These are phyloP conservation scores for Drosophila cognata DNA, from an alignment of 2,888 invertebrate species.

Conservation along the genomic window DNA sequence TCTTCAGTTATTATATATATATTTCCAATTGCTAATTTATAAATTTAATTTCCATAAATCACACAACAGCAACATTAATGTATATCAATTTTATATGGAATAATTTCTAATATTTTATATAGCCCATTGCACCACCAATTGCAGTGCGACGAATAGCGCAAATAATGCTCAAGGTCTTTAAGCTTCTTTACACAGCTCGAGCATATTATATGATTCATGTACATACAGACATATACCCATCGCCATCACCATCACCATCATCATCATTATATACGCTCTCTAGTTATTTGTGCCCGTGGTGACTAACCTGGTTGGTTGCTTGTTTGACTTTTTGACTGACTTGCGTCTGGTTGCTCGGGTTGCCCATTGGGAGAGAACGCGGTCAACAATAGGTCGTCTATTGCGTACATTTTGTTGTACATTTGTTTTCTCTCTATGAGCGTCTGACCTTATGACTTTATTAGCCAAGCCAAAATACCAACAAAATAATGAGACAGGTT, in stretches of 20 bases:
- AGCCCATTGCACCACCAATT: neutral
- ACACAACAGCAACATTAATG: neutral
- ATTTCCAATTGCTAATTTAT: neutral
- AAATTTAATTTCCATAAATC: neutral
- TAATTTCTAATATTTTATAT: neutral
- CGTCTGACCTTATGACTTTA: conserved; percentile 64
- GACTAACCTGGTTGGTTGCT: conserved; percentile 7
- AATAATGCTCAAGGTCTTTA: neutral
- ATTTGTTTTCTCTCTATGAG: conserved; percentile 30
- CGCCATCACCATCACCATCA: neutral
- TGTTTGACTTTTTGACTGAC: conserved; percentile 4
- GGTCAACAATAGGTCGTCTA: conserved; percentile 48
- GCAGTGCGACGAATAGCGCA: neutral
- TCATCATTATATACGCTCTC: conserved; percentile 19
- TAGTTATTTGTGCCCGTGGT: conserved; percentile 22
- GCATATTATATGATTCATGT: neutral
- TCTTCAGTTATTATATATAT: too few relatives aligned
- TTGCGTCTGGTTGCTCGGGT: conserved; percentile 20
- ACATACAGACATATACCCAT: neutral
- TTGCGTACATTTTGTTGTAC: conserved; percentile 32
- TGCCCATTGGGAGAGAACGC: conserved; percentile 33
- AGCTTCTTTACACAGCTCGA: conserved; percentile 9
- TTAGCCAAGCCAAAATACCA: conserved; percentile 30
- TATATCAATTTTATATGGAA: neutral
- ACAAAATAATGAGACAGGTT: conserved; percentile 58